phyloP scores from a whole-genome alignment of 2,888 invertebrate species.

The Plagodis dolabraria region DNA sequence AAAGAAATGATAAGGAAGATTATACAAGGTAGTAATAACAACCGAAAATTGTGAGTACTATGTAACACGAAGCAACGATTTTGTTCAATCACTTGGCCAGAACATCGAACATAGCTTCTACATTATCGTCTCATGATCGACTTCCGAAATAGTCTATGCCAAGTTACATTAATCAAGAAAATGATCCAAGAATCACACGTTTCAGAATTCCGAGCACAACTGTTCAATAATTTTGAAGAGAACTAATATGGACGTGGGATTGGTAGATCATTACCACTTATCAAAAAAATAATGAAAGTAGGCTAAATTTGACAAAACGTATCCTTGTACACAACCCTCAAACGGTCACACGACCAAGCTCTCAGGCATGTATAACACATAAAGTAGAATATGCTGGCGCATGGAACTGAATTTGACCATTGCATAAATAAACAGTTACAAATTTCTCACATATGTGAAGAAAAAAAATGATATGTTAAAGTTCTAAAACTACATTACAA shows the following conservation, averaged over 20 bases:
- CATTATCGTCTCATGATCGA: no score
- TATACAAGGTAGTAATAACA: constrained; percentile 21
- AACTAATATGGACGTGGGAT: neutral
- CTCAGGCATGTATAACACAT: no score
- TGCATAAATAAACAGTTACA: no score
- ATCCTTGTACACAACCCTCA: no score
- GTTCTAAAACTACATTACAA: neutral
- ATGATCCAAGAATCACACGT: neutral
- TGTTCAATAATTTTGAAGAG: neutral
- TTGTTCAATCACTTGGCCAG: neutral
- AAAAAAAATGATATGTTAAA: no score
- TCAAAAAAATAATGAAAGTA: no score
- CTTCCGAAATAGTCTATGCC: neutral
- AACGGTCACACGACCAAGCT: no score
- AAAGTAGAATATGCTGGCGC: no score
- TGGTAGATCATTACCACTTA: neutral
- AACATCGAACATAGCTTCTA: neutral
- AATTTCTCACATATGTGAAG: no score
- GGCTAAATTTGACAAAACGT: no score
- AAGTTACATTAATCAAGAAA: neutral
- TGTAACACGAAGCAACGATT: neutral
- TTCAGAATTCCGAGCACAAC: neutral
- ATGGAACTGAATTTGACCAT: no score
- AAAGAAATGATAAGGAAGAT: constrained; percentile 42
- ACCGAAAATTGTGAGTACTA: constrained; percentile 12